These are phyloP conservation scores for Microcebus griseorufus DNA, from an alignment of 2,113 vertebrate species.

Conservation along the genomic window DNA sequence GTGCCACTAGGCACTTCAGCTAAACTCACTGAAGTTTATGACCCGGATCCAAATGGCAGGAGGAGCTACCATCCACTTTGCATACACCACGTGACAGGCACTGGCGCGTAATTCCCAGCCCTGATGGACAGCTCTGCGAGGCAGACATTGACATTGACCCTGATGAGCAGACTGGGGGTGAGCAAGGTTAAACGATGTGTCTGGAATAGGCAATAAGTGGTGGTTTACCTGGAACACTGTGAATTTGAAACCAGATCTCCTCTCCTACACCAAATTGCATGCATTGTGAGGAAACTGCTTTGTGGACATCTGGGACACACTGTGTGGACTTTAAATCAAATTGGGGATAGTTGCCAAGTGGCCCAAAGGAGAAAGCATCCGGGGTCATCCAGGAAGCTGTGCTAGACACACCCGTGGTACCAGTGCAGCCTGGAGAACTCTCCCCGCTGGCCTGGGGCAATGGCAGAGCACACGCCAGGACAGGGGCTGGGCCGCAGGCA, in stretches of 20 bases:
- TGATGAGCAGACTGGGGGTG: not conserved
- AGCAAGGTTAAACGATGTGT: not conserved
- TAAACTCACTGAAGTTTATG: not conserved
- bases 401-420: not conserved
- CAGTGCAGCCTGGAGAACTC: not conserved
- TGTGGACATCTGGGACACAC: constrained; percentile 48
- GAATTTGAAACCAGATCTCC: not conserved
- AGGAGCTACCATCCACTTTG: not conserved
- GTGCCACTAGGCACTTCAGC: not conserved
- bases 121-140: not conserved
- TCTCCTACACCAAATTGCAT: not conserved
- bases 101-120: not conserved
- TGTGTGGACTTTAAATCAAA: constrained; percentile 58
- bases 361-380: not conserved
- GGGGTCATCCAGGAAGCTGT: not conserved
- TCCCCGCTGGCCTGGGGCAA: not conserved
- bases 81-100: not conserved
- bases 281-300: not conserved
- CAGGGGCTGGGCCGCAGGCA: not conserved
- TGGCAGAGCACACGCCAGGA: not conserved
- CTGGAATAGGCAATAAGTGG: not conserved
- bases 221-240: not conserved
- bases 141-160: not conserved
- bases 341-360: constrained; percentile 26
- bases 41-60: not conserved